phyloP scores from a whole-genome alignment of 2,113 vertebrate genomes.

The Brachionichthys hirsutus region DNA sequence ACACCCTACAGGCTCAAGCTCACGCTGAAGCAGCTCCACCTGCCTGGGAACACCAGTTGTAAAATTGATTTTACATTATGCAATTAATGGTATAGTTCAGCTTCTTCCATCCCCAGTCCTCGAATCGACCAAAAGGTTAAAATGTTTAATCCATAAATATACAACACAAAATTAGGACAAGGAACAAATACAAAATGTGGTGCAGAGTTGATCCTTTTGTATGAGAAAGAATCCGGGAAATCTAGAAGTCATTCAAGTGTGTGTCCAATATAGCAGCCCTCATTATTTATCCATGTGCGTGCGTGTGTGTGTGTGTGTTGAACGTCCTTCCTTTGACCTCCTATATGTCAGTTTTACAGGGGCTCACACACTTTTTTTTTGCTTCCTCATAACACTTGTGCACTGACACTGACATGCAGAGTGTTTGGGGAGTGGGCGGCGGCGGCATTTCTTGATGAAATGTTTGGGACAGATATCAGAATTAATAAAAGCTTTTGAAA shows the following conservation, averaged over 20 bases:
- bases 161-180: too few relatives aligned
- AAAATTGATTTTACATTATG: slow-evolving; percentile 69
- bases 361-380: slow-evolving; percentile 24
- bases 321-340: slow-evolving; percentile 51
- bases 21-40: slow-evolving; percentile 13
- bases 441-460: too few relatives aligned
- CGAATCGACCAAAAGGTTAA: too few relatives aligned
- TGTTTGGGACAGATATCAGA: slow-evolving; percentile 12
- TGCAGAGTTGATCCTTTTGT: too few relatives aligned
- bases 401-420: neutral
- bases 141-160: too few relatives aligned
- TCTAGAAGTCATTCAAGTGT: slow-evolving; percentile 1
- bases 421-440: too few relatives aligned
- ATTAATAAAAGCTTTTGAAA: slow-evolving; percentile 21
- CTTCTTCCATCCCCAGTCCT: slow-evolving; percentile 14
- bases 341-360: slow-evolving; percentile 9
- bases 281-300: too few relatives aligned
- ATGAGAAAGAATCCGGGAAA: neutral
- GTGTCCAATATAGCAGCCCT: too few relatives aligned
- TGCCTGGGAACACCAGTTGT: slow-evolving; percentile 41
- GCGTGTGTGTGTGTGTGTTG: neutral
- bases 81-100: slow-evolving; percentile 63
- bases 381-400: slow-evolving; percentile 12
- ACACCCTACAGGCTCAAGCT: neutral
- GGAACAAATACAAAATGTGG: too few relatives aligned